Conservation (phyloP, 2,888 invertebrate genomes). For the Unio pictorum region DNA sequence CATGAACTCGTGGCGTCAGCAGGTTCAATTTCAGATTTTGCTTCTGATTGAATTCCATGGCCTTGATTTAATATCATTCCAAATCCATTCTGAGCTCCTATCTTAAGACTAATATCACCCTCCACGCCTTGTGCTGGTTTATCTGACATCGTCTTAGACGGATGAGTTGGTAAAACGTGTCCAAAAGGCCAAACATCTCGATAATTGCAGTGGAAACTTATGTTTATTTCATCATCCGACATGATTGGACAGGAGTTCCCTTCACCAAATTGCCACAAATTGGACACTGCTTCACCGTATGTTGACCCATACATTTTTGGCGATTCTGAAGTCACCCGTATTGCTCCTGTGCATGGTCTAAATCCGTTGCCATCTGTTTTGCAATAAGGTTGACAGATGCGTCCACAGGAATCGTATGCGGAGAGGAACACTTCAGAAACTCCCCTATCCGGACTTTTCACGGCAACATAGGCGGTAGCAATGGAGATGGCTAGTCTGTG, state of each 20-base stretch:
- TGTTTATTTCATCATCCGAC: conserved; percentile 28
- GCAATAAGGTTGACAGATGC: conserved; percentile 45
- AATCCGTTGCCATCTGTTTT: conserved; percentile 19
- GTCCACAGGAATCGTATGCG: conserved; percentile 47
- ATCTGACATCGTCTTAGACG: neutral
- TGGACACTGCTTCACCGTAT: conserved; percentile 39
- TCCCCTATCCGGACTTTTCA: conserved; percentile 46
- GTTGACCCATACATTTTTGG: conserved; percentile 42
- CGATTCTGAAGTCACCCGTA: conserved; percentile 32
- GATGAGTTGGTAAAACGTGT: neutral
- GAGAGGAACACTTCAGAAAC: conserved; percentile 34
- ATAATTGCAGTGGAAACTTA: conserved; percentile 48
- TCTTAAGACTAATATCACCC: neutral
- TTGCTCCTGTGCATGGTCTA: conserved; percentile 37
- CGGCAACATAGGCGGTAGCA: conserved; percentile 56
- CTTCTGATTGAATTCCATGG: neutral
- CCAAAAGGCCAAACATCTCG: conserved; percentile 40
- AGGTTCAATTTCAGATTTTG: conserved; percentile 2
- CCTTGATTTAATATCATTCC: neutral
- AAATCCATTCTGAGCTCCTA: neutral
- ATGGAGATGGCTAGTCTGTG: conserved; percentile 52
- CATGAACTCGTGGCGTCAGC: conserved; percentile 9
- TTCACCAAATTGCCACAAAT: conserved; percentile 35
- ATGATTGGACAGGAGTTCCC: conserved; percentile 30
- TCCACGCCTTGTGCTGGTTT: neutral